Conservation (phyloP, 2,113 vertebrate genomes). For the Merops nubicus region DNA sequence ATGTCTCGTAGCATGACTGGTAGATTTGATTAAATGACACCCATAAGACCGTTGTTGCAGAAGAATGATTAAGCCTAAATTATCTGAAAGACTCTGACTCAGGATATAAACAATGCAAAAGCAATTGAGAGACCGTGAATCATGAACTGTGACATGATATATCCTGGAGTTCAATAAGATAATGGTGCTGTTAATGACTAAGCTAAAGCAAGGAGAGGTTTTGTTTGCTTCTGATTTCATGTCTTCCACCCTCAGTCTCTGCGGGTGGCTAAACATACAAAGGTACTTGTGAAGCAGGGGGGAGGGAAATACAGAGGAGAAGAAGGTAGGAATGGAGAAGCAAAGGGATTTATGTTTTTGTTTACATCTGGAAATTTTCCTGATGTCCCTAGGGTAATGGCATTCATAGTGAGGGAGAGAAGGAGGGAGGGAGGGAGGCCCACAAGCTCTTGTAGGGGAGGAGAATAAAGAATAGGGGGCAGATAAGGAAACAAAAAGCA, state of each 20-base stretch:
- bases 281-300: background rate
- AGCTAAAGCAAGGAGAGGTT: conserved; percentile 32
- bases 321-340: background rate
- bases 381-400: conserved; percentile 5
- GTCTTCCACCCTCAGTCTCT: conserved; percentile 7
- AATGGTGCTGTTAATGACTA: conserved; percentile 60
- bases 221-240: conserved; percentile 36
- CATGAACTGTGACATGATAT: conserved; percentile 45
- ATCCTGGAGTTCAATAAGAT: conserved; percentile 52
- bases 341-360: conserved; percentile 37
- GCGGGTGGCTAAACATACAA: conserved; percentile 30
- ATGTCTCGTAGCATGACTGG: conserved; percentile 52
- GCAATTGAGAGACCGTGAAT: conserved; percentile 30
- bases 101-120: conserved; percentile 42
- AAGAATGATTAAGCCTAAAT: conserved; percentile 70
- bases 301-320: background rate
- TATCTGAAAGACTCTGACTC: conserved; percentile 40
- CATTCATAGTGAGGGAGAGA: background rate
- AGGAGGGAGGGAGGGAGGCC: background rate
- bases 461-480: background rate
- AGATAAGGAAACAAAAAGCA: background rate
- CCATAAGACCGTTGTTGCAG: conserved; percentile 53
- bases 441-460: background rate
- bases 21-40: conserved; percentile 69
- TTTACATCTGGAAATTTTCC: conserved; percentile 26